Evolutionary conservation across 2,888 invertebrate genomes (phyloP), one percentile per base, ranked within the genome.

Genomic region (Andrena bucephala): DNA sequence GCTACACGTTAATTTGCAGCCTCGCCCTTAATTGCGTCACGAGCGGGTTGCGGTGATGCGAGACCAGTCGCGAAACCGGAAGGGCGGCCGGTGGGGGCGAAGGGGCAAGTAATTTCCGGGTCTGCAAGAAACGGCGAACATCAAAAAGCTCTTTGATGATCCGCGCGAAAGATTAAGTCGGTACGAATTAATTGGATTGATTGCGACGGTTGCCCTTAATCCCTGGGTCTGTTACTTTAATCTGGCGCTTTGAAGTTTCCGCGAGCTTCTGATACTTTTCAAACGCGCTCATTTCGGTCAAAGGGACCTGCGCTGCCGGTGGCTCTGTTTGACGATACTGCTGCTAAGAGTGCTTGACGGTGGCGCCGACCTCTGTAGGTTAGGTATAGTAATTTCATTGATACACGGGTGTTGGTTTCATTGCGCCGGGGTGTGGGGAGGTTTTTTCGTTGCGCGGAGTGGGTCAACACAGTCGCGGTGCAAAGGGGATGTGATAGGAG

Each of bases 101-200:
- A 10, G 42, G 42, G 42, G 42, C 42, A 42, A 69, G 74, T 70
- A 69, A 82, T 74, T 81, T 70, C 62, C 20, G 27, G 69, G 69
- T 74, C 69, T 29, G 50, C 31, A 68, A 65, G 63, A 65, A 81
- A 69, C 73, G 68, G 36, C 36, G 62, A 29, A 48, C 81, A 31
- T 63, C 54, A 10, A 62, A 66, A 57, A 36, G 31, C 5, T 52
- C 79, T 70, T 80, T 80, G 81, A 80, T 50, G 80, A 16, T 60
- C 42, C 24, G 1, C 52, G 71, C 42, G 31, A 60, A 71, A 65
- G 66, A 81, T 80, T 42, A 60, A 81, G 71, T 80, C 80, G 60
- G 20, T 10, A 27, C 66, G 70, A 80, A 70, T 80, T 80, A 80
- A 80, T 81, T 81, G 71, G 81, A 80, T 70, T 70, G 71, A 70